These are phyloP conservation scores for Stenoptilia bipunctidactyla DNA, from an alignment of 2,888 invertebrate species.

Conservation along the genomic window DNA sequence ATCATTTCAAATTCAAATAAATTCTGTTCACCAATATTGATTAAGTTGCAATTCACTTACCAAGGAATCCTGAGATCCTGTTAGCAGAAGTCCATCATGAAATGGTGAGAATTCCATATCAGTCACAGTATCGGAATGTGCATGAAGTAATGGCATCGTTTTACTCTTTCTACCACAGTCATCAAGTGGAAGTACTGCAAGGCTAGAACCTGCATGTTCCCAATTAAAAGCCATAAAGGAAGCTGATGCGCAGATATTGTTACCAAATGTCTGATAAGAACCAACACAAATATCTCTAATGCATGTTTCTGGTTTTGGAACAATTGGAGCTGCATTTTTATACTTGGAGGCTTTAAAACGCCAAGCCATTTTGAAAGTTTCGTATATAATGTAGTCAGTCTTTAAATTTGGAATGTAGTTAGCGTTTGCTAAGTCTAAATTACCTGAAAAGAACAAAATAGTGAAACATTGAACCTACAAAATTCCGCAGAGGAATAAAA, in stretches of 20 bases:
- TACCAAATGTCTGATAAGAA: conserved; percentile 94
- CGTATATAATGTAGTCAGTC: conserved; percentile 45
- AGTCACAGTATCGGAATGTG: conserved; percentile 91
- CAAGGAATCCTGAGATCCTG: conserved; percentile 90
- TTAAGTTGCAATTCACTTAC: conserved; percentile 64
- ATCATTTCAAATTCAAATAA: no score
- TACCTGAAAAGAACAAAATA: conserved; percentile 29
- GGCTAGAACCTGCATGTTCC: conserved; percentile 91
- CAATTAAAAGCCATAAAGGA: conserved; percentile 96
- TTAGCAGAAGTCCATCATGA: conserved; percentile 91
- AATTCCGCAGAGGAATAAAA: no score
- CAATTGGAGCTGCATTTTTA: conserved; percentile 97
- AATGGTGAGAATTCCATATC: conserved; percentile 97
- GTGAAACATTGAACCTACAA: background rate
- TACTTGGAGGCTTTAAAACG: conserved; percentile 98
- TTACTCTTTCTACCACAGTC: conserved; percentile 91
- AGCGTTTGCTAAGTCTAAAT: conserved; percentile 22
- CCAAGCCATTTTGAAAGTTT: conserved; percentile 82
- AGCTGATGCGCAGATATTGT: conserved; percentile 93
- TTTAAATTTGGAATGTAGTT: conserved; percentile 57
- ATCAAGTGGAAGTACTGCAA: conserved; percentile 89
- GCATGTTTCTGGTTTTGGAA: conserved; percentile 94
- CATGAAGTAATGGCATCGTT: conserved; percentile 88
- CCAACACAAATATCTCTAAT: conserved; percentile 92
- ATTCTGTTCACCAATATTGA: no score